Evolutionary conservation across 2,797 vertebrate genomes (phyloP), one percentile per base, ranked within the genome.

Genomic region (Melanotaenia maccullochi): DNA sequence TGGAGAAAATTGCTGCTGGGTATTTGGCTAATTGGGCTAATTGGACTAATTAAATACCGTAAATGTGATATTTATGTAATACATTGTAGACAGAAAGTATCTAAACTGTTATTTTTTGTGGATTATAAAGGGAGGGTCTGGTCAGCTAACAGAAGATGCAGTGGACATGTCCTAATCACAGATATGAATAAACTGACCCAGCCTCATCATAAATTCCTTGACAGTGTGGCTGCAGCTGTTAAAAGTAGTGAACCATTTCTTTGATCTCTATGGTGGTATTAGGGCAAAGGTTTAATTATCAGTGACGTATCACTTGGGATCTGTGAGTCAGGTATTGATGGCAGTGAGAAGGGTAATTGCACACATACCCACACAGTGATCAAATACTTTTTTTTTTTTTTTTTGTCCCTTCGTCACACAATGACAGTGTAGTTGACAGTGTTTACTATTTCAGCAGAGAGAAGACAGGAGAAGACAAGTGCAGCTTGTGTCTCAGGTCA

Each of bases 401-500:
- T 79, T 75, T 66, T 90, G 73, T 87, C 81, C 77, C 73, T 79
- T 82, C 73, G 71, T 84, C 72, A 78, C 84, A 87, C 73, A 68
- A 80, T 87, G 85, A 80, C 90, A 93, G 93, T 84, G 85, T 94
- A 95, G 93, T 94, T 93, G 93, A 95, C 93, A 95, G 93, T 95
- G 82, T 95, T 87, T 94, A 91, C 93, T 95, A 94, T 95, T 92
- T 95, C 94, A 94, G 93, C 95, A 95, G 95, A 95, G 92, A 95
- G 95, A 95, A 95, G 95, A 95, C 93, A 95, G 94, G 94, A 95
- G 94, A 95, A 93, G 93, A 93, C 94, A 94, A 94, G 90, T 94
- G 92, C 95, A 95, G 93, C 95, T 95, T 95, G 94, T 95, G 92
- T 94, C 90, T 95, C 95, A 95, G 95, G 95, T 95, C 94, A 95